Evolutionary conservation across 2,888 invertebrate species (phyloP).

Genomic region (Agapostemon virescens): DNA sequence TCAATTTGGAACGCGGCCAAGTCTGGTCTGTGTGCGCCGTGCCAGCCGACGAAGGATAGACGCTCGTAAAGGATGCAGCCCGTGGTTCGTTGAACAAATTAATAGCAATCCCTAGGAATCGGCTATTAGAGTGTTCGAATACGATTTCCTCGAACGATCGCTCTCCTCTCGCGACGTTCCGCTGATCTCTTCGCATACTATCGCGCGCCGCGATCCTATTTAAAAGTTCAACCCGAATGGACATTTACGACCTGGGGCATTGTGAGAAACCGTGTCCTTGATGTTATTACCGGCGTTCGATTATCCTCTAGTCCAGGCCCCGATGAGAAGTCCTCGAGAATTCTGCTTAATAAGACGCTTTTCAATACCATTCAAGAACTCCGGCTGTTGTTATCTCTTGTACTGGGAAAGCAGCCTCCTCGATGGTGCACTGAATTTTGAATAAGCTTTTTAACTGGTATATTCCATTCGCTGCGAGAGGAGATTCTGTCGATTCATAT

Average conservation of each 20-base stretch:
- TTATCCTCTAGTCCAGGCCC: neutral
- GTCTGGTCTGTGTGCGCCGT: constrained; percentile 17
- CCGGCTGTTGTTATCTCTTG: neutral
- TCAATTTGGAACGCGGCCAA: constrained; percentile 69
- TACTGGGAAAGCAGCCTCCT: neutral
- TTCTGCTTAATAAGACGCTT: constrained; percentile 8
- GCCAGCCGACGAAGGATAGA: constrained; percentile 54
- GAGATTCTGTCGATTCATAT: too few relatives aligned
- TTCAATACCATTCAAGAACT: neutral
- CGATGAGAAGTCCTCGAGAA: neutral
- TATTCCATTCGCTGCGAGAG: too few relatives aligned
- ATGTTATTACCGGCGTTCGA: constrained; percentile 29
- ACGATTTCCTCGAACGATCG: constrained; percentile 54
- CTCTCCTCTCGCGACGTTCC: neutral
- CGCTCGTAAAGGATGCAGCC: constrained; percentile 64
- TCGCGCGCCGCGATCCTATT: neutral
- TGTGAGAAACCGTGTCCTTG: neutral
- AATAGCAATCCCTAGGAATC: constrained; percentile 63
- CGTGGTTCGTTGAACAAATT: constrained; percentile 66
- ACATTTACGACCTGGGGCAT: neutral
- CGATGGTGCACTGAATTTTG: neutral
- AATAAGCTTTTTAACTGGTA: too few relatives aligned
- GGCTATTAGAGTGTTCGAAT: constrained; percentile 56
- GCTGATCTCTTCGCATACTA: neutral
- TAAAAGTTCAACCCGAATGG: constrained; percentile 13